Conservation (phyloP, 2,888 invertebrate genomes). For the Galerucella calmariensis region DNA sequence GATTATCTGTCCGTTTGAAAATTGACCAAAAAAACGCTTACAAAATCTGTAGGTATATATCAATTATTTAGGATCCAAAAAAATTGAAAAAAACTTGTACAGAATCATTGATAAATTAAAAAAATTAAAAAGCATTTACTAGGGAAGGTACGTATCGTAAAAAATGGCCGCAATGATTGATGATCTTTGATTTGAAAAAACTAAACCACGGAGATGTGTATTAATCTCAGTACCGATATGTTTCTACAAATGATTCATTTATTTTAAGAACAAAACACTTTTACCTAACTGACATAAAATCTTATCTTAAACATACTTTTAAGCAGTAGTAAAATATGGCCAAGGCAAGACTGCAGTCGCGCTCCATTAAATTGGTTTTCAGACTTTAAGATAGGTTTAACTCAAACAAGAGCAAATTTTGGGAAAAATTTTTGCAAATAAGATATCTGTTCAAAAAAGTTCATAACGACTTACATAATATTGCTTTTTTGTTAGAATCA, state of each 20-base stretch:
- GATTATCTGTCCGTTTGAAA: neutral
- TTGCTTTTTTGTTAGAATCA: neutral
- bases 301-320: conserved; percentile 3
- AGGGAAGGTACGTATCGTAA: too few relatives aligned
- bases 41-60: too few relatives aligned
- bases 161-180: too few relatives aligned
- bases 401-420: neutral
- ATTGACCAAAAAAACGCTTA: too few relatives aligned
- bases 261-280: neutral
- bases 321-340: conserved; percentile 9
- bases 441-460: neutral
- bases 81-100: too few relatives aligned
- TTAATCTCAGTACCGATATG: neutral
- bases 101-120: too few relatives aligned
- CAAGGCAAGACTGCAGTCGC: conserved; percentile 13
- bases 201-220: too few relatives aligned
- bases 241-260: neutral
- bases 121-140: too few relatives aligned
- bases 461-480: neutral
- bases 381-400: conserved; percentile 13
- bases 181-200: too few relatives aligned
- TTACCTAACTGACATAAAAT: neutral
- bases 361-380: neutral
- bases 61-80: too few relatives aligned
- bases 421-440: neutral